phyloP scores from a whole-genome alignment of 2,888 invertebrate genomes.

The Germaria angustata region DNA sequence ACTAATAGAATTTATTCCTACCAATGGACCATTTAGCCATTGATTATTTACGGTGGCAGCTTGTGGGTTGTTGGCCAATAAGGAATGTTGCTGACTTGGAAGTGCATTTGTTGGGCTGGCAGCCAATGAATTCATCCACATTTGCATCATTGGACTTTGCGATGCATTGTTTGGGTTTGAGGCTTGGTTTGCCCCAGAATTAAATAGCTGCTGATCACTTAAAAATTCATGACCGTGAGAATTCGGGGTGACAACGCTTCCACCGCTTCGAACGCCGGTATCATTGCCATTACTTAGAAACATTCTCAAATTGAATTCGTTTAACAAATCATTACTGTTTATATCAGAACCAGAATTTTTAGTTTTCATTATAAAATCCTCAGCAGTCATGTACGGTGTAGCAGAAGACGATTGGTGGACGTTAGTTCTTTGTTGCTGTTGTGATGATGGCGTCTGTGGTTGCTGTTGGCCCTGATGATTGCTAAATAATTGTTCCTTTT shows the following conservation, averaged over 20 bases:
- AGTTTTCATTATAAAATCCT: conserved; percentile 72
- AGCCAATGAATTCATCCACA: conserved; percentile 71
- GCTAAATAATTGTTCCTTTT: conserved; percentile 72
- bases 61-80: conserved; percentile 36
- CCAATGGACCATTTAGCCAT: conserved; percentile 60
- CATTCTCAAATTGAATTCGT: conserved; percentile 75
- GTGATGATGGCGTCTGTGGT: conserved; percentile 48
- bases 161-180: conserved; percentile 29
- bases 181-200: conserved; percentile 42
- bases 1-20: conserved; percentile 61
- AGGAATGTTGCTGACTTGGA: conserved; percentile 59
- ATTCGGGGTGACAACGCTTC: conserved; percentile 17
- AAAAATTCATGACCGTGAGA: conserved; percentile 70
- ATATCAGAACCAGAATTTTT: conserved; percentile 60
- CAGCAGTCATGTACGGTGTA: conserved; percentile 70
- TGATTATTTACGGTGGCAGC: conserved; percentile 42
- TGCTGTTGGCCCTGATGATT: conserved; percentile 30
- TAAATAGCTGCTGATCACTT: conserved; percentile 71
- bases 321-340: conserved; percentile 71
- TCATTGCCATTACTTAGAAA: conserved; percentile 70
- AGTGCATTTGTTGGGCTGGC: conserved; percentile 46
- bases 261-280: conserved; percentile 13
- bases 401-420: conserved; percentile 47
- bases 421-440: conserved; percentile 61
- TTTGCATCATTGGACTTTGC: conserved; percentile 72